Evolutionary conservation across 2,113 vertebrate genomes (phyloP).

Genomic region (Sapayoa aenigma): DNA sequence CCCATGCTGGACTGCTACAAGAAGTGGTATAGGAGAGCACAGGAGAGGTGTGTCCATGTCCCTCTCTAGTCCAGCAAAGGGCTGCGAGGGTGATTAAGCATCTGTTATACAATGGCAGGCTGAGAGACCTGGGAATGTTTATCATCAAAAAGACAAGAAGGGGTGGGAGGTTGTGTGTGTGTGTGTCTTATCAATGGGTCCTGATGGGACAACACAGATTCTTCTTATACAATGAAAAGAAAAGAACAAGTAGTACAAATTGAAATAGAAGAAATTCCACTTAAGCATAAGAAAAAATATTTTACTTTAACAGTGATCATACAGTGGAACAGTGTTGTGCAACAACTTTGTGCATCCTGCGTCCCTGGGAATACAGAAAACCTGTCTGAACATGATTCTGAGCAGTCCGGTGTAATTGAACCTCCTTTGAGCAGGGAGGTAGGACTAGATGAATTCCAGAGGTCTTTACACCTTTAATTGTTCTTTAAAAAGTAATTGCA

Average conservation of each 20-base stretch:
- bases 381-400: neutral
- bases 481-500: neutral
- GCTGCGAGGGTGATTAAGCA: neutral
- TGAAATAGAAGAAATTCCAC: neutral
- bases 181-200: neutral
- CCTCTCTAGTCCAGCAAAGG: neutral
- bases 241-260: neutral
- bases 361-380: neutral
- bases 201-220: neutral
- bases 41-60: neutral
- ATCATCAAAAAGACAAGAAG: neutral
- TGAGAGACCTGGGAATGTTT: neutral
- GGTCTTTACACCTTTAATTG: neutral
- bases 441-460: neutral
- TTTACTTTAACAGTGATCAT: neutral
- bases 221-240: neutral
- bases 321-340: neutral
- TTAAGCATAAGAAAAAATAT: neutral
- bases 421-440: neutral
- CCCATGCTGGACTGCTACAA: neutral
- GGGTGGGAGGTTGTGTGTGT: accelerated
- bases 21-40: neutral
- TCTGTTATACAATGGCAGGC: neutral
- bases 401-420: neutral
- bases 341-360: neutral